Evolutionary conservation across 2,888 invertebrate species (phyloP), one percentile per base, ranked within the genome.

Genomic region (Latrodectus hesperus): DNA sequence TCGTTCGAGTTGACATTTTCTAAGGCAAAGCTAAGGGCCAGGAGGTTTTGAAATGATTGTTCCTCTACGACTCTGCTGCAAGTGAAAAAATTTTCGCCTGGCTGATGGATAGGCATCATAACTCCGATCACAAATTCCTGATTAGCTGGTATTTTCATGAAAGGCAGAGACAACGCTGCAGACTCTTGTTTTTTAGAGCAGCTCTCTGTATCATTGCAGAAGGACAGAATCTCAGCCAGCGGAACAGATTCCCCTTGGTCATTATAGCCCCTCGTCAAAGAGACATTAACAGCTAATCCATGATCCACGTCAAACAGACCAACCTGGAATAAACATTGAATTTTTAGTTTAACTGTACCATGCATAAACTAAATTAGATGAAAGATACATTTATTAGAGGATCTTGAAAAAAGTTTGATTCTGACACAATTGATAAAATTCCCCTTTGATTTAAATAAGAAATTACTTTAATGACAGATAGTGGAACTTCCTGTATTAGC

Each of bases 1-100:
- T 60, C 60, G 76, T 92, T 92, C 16, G 89, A 88, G 90, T 93
- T 93, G 49, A 93, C 91, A 14, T 91, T 88, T 70, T 92, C 91
- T 26, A 93, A 91, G 9, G 93, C 93, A 89, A 92, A 93, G 83
- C 92, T 91, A 78, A 93, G 91, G 2, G 93, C 93, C 72, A 92
- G 91, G 78, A 93, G 89, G 76, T 91, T 91, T 88, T 92, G 92
- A 89, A 93, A 91, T 60, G 91, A 90, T 10, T 90, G 89, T 17
- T 90, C 90, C 0, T 91, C 91, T 80, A 91, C 90, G 67, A 92
- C 91, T 5, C 89, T 85, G 9, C 93, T 93, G 90, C 93, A 93
- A 6, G 90, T 90, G 82, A 92, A 91, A 55, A 91, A 90, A 55
- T 91, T 90, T 10, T 84, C 82, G 11, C 91, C 91, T 26, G 90